Base-by-base conservation (phyloP, 2,113 vertebrate genomes). In the Alouatta palliata region DNA sequence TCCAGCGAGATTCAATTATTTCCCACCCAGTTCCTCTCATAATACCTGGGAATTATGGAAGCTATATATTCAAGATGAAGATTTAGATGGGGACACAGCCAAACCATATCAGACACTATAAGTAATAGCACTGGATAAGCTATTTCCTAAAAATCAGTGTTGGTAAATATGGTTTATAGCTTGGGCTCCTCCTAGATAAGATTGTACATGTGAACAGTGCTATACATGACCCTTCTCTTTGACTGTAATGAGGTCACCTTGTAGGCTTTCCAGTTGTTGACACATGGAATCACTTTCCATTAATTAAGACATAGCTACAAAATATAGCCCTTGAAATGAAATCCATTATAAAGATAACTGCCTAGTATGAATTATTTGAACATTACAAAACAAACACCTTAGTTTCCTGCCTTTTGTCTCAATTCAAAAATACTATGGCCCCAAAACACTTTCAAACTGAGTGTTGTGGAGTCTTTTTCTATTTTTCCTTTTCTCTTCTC, bases 191-290 rank as follows among this genome's bases (percentile, higher is more conserved):
- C 47, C 64, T 87, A 64, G 11, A 45, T 81, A 90, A 89, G 45
- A 37, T 64, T 84, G 49, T 21, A 87, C 45, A 71, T 66, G 47
- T 76, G 85, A 87, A 61, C 84, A 86, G 61, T 94, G 90, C 20
- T 87, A 3, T 86, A 40, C 40, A 89, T 96, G 70, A 87, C 96
- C 91, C 97, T 96, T 92, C 89, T 87, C 0, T 0, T 70, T 97
- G 92, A 97, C 81, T 96, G 75, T 89, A 96, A 86, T 88, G 58
- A 97, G 88, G 91, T 97, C 90, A 96, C 86, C 92, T 92, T 97
- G 71, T 77, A 76, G 25, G 32, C 20, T n/a, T 88, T 91, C 37
- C 37, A 61, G 4, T 92, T 86, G 16, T 85, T 95, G 92, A 92
- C n/a, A 3, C 23, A 35, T 95, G 75, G 54, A 90, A 92, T 64